phyloP scores from a whole-genome alignment of 2,888 invertebrate genomes.

The Malthinus seriepunctatus region DNA sequence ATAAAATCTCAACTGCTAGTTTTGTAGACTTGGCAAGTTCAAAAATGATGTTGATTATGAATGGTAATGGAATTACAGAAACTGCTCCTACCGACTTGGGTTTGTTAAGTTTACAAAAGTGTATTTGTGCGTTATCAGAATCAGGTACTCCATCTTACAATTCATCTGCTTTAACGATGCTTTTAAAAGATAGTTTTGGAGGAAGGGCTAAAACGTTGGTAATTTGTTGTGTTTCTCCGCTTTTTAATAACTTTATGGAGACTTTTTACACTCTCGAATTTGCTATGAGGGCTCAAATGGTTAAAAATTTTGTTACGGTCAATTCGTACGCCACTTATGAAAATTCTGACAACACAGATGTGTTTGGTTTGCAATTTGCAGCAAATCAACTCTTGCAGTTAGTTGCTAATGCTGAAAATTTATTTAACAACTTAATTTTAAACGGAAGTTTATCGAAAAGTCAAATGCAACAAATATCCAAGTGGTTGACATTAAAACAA shows the following conservation, averaged over 20 bases:
- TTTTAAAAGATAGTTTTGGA: conserved; percentile 75
- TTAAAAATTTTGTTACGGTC: conserved; percentile 72
- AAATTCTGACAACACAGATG: conserved; percentile 50
- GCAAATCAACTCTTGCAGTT: conserved; percentile 81
- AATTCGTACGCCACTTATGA: conserved; percentile 61
- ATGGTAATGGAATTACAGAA: conserved; percentile 54
- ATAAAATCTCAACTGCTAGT: conserved; percentile 73
- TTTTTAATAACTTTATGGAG: conserved; percentile 68
- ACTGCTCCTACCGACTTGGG: conserved; percentile 64
- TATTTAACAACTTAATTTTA: conserved; percentile 76
- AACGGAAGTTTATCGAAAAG: conserved; percentile 71
- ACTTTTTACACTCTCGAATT: conserved; percentile 71
- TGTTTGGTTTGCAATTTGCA: conserved; percentile 80
- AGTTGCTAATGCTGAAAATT: conserved; percentile 80
- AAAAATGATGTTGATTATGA: conserved; percentile 57
- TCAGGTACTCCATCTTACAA: conserved; percentile 55
- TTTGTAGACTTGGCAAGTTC: conserved; percentile 71
- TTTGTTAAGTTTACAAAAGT: conserved; percentile 67
- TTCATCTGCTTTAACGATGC: conserved; percentile 69
- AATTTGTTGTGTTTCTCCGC: conserved; percentile 73
- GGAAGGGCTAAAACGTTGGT: conserved; percentile 75
- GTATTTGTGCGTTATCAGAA: conserved; percentile 64
- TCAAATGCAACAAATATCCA: conserved; percentile 76
- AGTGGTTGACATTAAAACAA: conserved; percentile 84
- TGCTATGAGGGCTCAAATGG: conserved; percentile 67